Base-by-base conservation (phyloP, 2,888 invertebrate species). In the Timema podura region DNA sequence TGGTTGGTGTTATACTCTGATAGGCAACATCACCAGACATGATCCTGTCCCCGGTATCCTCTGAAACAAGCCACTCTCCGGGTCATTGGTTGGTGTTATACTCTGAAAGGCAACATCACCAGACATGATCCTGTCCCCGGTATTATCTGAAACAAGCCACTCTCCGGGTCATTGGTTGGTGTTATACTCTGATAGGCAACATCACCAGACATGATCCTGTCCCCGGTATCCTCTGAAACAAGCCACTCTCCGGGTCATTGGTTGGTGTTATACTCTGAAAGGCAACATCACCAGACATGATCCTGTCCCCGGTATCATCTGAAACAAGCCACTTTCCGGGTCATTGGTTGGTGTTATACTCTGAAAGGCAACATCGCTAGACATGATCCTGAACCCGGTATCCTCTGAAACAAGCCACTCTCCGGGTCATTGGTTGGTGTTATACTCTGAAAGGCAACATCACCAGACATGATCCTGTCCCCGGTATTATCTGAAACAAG, bases 121-220 rank as follows among this genome's bases (percentile, higher is more conserved):
- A n/a, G 97, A 91, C 5, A 93, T 91, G 76, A 97, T 89, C 0
- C 89, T 86, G 78, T 91, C 89, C 5, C 91, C 91, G 10, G 88
- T 90, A 78, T 92, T 91, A 79, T 89, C 95, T 95, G 82, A 59
- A 80, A 78, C 73, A 68, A 68, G 49, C 5, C 13, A 73, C 30
- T 16, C 0, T 11, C 6, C 0, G 97, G 96, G 82, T 98, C 97
- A 0, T 96, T 95, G 69, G 96, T 98, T 66, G 93, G 87, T 0
- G 96, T 95, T 2, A 98, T 97, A 75, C 96, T 96, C 83, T 98
- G 97, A 76, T 97, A 84, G 0, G 96, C 97, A 82, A 98, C 98
- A 69, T 93, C 93, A 30, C 98, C 87, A n/a, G 97, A 91, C 5
- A 93, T 91, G 76, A 97, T 89, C 0, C 89, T 86, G 78, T 91